Evolutionary conservation across 1,140 invertebrate genomes (phyloP).

Genomic region (Megalopta genalis): DNA sequence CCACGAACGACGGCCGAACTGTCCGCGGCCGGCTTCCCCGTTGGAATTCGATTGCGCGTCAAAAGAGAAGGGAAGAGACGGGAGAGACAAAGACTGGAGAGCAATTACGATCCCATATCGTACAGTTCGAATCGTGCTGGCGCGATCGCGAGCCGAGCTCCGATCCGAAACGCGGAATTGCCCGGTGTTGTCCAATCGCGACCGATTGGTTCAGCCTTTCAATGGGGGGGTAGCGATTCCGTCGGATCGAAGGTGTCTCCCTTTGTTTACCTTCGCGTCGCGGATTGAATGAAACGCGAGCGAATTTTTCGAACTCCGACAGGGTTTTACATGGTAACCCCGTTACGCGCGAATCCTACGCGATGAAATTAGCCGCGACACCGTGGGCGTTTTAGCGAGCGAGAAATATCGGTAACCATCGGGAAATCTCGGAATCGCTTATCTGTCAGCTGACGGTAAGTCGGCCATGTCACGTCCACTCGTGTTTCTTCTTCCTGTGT

Average conservation of each 20-base stretch:
- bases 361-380: constrained; percentile 13
- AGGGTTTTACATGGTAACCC: neutral
- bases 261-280: constrained; percentile 31
- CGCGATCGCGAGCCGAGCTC: too few species aligned
- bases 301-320: neutral
- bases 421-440: constrained; percentile 24
- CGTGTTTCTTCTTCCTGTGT: constrained; percentile 10
- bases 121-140: too few species aligned
- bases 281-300: neutral
- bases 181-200: neutral
- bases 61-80: neutral
- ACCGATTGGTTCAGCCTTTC: too few species aligned
- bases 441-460: constrained; percentile 40
- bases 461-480: constrained; percentile 37
- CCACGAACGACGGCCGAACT: neutral
- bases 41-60: constrained; percentile 14
- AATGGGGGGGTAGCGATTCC: neutral
- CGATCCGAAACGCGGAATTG: neutral
- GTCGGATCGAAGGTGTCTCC: neutral
- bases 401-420: constrained; percentile 1
- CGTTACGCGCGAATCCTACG: neutral
- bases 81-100: neutral
- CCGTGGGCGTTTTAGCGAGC: neutral
- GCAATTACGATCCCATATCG: neutral
- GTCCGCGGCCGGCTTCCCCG: neutral